phyloP scores from a whole-genome alignment of 2,113 vertebrate species.

The Elgaria multicarinata region DNA sequence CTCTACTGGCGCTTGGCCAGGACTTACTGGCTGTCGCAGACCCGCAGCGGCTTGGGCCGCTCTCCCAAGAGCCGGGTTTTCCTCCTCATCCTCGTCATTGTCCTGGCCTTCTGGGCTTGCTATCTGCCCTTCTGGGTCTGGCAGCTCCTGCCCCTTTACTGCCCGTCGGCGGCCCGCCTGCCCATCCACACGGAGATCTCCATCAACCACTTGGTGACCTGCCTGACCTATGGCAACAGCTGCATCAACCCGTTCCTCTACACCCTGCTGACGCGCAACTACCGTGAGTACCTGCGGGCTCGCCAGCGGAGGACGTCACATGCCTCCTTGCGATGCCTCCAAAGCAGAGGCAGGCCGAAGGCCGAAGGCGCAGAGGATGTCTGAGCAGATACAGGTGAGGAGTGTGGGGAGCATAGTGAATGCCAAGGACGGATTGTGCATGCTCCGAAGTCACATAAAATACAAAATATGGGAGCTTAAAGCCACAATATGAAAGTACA shows the following conservation, averaged over 20 bases:
- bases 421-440: too few species aligned
- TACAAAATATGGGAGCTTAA: too few species aligned
- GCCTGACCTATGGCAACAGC: conserved; percentile 86
- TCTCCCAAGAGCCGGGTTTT: conserved; percentile 85
- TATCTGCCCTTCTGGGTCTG: conserved; percentile 89
- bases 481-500: too few species aligned
- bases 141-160: conserved; percentile 85
- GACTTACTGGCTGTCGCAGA: conserved; percentile 87
- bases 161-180: conserved; percentile 78
- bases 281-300: conserved; percentile 46
- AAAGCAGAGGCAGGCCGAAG: conserved; percentile 6
- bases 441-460: too few species aligned
- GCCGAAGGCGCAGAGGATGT: not conserved
- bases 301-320: conserved; percentile 4
- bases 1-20: conserved; percentile 82
- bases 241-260: conserved; percentile 88
- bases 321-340: not conserved
- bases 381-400: conserved; percentile 22
- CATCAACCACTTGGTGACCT: conserved; percentile 84
- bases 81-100: conserved; percentile 83
- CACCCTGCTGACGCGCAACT: conserved; percentile 78
- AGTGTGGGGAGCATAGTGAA: not conserved
- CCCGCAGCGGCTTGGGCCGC: conserved; percentile 68
- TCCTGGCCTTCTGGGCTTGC: conserved; percentile 86
- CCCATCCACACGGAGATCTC: conserved; percentile 83